Base-by-base conservation (phyloP, 2,113 vertebrate species). In the Falcunculus frontatus region DNA sequence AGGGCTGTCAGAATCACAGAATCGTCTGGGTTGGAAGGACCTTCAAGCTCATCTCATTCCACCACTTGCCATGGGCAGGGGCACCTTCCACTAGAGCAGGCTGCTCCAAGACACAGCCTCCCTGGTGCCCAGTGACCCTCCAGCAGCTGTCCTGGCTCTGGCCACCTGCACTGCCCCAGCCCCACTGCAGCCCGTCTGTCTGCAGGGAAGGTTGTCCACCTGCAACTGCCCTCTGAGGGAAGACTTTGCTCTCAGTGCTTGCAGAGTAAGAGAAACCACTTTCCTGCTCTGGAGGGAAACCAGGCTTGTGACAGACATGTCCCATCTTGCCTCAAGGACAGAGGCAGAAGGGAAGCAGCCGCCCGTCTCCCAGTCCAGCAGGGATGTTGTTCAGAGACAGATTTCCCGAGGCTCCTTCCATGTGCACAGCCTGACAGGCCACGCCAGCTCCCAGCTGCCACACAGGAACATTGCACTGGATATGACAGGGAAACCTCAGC, bases 391-490 rank as follows among this genome's bases (percentile, higher is more conserved):
- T 41, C 42, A 56, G 33, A 39, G 29, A 39, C 13, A 49, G 19
- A 60, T 8, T 44, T 73, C 53, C 46, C 3, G 0, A 6, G 30
- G 25, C 60, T 69, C 60, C 49, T 73, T 86, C 60, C 72, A 37
- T 4, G 29, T 1, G 4, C 32, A 25, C 55, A 42, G 29, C 75
- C 65, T 30, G 44, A 42, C 39, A 67, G 56, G 16, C 8, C 35
- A 35, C 18, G 4, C 16, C 70, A 53, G 57, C 30, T 39, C 49
- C n/a, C 20, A 21, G 50, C 55, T 53, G 8, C 29, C 42, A 2
- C 3, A 2, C 2, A 0, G 11, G 7, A 47, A 9, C 7, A 0
- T 0, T 4, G 27, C 25, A 0, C 53, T 19, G 30, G 10, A 11
- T 7, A 29, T 3, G 8, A 47, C 20, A 23, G 20, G 26, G 17